Evolutionary conservation across 2,113 vertebrate species (phyloP).

Genomic region (Bos javanicus): DNA sequence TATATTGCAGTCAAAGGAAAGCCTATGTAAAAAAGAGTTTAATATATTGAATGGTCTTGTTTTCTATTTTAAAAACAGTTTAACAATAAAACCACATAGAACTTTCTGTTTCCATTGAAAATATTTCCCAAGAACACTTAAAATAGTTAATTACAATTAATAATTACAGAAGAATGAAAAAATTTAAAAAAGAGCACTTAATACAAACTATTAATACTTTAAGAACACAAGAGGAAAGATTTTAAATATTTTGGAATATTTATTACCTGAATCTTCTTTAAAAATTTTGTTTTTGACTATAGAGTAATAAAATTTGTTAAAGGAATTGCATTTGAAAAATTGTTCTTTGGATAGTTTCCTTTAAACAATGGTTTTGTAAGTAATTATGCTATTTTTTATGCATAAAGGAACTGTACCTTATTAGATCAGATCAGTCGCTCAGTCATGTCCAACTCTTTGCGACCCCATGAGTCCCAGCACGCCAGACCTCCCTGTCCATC

Average conservation of each 20-base stretch:
- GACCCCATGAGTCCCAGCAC: too few species aligned
- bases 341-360: not conserved
- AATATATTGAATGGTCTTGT: not conserved
- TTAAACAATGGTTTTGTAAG: not conserved
- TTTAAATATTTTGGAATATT: not conserved
- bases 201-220: not conserved
- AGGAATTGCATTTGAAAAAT: not conserved
- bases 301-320: not conserved
- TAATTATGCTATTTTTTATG: not conserved
- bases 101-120: not conserved
- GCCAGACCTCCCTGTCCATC: too few species aligned
- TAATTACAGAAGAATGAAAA: not conserved
- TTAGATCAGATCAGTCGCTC: too few species aligned
- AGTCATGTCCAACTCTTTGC: too few species aligned
- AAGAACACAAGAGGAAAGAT: not conserved
- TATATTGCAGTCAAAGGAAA: not conserved
- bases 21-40: not conserved
- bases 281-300: not conserved
- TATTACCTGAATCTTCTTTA: not conserved
- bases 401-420: not conserved
- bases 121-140: not conserved
- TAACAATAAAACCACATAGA: not conserved
- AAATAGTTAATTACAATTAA: not conserved
- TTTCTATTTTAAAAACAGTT: not conserved
- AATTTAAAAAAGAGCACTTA: not conserved